phyloP scores from a whole-genome alignment of 2,113 vertebrate genomes.

The Gavia stellata region DNA sequence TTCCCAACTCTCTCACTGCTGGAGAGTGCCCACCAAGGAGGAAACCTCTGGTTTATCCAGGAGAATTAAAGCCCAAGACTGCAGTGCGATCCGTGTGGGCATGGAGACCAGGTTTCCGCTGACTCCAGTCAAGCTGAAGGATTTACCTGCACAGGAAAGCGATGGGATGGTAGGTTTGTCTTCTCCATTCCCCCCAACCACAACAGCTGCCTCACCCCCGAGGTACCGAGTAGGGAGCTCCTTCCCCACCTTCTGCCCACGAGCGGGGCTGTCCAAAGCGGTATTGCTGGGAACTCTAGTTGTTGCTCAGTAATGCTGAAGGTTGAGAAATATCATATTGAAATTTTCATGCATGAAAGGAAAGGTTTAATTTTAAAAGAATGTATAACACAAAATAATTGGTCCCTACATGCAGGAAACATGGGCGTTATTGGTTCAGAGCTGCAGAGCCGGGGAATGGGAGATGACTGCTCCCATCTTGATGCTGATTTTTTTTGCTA shows the following conservation, averaged over 20 bases:
- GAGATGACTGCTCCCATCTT: neutral
- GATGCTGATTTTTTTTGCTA: neutral
- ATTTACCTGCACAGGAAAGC: neutral
- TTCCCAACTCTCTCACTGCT: too few species aligned
- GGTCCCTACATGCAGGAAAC: neutral
- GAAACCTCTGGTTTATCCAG: neutral
- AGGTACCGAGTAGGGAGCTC: neutral
- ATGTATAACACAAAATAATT: neutral
- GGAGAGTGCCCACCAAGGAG: neutral
- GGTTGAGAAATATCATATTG: neutral
- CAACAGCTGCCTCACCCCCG: fast-evolving
- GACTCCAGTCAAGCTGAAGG: neutral
- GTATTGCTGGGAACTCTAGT: neutral
- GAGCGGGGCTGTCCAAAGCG: neutral
- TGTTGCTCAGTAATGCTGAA: neutral
- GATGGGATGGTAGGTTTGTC: neutral
- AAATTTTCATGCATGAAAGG: neutral
- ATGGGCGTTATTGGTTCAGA: neutral
- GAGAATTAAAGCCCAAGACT: neutral
- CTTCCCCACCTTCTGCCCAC: neutral
- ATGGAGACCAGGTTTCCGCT: fast-evolving
- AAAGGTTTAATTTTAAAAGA: neutral
- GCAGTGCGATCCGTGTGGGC: neutral
- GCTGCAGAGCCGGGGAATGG: neutral
- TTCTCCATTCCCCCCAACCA: neutral